These are phyloP conservation scores for Euzetes globulus DNA, from an alignment of 2,888 invertebrate species.

Conservation along the genomic window DNA sequence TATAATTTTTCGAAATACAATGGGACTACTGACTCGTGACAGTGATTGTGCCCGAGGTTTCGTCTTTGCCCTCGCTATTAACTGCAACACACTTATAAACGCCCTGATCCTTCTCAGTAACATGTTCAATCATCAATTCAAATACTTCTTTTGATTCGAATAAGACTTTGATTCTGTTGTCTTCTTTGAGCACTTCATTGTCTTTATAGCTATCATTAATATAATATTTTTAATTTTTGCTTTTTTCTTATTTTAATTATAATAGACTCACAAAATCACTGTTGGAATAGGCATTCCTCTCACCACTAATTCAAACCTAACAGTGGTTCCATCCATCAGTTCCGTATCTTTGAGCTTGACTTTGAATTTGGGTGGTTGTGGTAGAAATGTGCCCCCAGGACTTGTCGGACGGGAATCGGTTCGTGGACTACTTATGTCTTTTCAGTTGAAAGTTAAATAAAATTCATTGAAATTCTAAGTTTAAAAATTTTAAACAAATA, in stretches of 20 bases:
- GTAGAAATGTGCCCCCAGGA: conserved; percentile 41
- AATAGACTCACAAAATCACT: conserved; percentile 75
- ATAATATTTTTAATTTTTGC: neutral
- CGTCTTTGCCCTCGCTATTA: conserved; percentile 70
- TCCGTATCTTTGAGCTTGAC: conserved; percentile 80
- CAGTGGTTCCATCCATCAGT: conserved; percentile 72
- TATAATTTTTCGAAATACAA: neutral
- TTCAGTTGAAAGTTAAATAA: neutral
- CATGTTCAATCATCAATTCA: conserved; percentile 75
- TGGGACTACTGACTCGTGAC: conserved; percentile 57
- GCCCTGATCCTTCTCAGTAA: conserved; percentile 68
- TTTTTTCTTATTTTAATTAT: neutral
- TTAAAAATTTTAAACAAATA: neutral
- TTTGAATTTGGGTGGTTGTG: conserved; percentile 67
- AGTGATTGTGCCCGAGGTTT: conserved; percentile 65
- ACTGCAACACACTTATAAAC: conserved; percentile 72
- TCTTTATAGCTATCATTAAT: conserved; percentile 66
- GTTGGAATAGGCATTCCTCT: conserved; percentile 80
- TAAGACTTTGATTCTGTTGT: conserved; percentile 61
- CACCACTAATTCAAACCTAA: conserved; percentile 79
- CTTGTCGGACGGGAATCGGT: conserved; percentile 39
- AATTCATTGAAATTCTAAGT: neutral
- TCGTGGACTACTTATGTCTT: neutral
- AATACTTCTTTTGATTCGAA: conserved; percentile 75
- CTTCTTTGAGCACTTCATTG: conserved; percentile 61